These are phyloP conservation scores for Drosophila aldrichi DNA, from an alignment of 2,888 invertebrate genomes.

Conservation along the genomic window DNA sequence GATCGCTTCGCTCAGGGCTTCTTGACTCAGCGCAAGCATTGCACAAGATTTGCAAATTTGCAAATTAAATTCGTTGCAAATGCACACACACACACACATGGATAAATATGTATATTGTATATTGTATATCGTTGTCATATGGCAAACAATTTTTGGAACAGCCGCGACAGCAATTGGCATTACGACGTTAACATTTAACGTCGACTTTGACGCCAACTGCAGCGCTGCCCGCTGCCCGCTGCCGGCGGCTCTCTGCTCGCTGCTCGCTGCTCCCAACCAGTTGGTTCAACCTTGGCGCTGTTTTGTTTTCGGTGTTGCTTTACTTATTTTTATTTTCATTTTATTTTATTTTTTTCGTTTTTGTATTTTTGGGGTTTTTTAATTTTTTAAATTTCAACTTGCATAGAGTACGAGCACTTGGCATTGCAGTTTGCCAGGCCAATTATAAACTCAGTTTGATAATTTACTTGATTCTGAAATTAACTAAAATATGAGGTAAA, in stretches of 20 bases:
- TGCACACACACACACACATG: neutral
- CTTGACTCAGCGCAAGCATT: slow-evolving; percentile 61
- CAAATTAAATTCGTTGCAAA: slow-evolving; percentile 56
- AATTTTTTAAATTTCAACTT: slow-evolving; percentile 36
- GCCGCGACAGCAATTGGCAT: slow-evolving; percentile 65
- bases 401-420: slow-evolving; percentile 38
- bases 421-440: slow-evolving; percentile 15
- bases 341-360: slow-evolving; percentile 15
- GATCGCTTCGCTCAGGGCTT: slow-evolving; percentile 59
- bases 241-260: neutral
- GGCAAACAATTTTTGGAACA: slow-evolving; percentile 64
- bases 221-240: slow-evolving; percentile 9
- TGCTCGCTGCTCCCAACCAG: slow-evolving; percentile 58
- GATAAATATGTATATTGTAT: neutral
- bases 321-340: neutral
- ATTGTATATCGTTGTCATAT: slow-evolving; percentile 52
- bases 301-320: slow-evolving; percentile 63
- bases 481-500: neutral
- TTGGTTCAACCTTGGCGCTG: slow-evolving; percentile 70
- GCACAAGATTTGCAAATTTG: slow-evolving; percentile 75
- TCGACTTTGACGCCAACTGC: slow-evolving; percentile 38
- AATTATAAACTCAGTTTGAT: slow-evolving; percentile 1
- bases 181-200: slow-evolving; percentile 54
- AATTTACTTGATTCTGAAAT: neutral
- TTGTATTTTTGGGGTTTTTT: slow-evolving; percentile 50